These are phyloP conservation scores for Neopipo cinnamomea DNA, from an alignment of 2,113 vertebrate species.

Conservation along the genomic window DNA sequence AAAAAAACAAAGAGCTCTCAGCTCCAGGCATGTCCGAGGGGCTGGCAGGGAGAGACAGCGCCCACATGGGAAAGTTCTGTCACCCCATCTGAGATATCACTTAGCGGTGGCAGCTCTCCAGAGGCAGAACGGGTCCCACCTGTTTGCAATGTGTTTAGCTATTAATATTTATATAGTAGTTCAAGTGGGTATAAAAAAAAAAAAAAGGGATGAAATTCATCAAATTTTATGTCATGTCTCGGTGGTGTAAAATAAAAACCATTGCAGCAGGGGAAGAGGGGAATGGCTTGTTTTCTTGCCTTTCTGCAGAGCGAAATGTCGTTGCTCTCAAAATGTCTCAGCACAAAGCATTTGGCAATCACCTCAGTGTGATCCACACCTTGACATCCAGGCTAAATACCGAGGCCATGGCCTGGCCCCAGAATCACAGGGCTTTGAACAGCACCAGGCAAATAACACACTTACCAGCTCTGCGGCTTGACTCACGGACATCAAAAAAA, in stretches of 20 bases:
- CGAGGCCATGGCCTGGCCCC: not conserved
- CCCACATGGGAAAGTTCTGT: slow-evolving; percentile 81
- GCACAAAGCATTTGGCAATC: slow-evolving; percentile 16
- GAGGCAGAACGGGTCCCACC: slow-evolving; percentile 83
- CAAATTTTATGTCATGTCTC: slow-evolving; percentile 75
- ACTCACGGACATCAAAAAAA: not conserved
- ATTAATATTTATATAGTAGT: slow-evolving; percentile 86
- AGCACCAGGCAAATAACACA: slow-evolving; percentile 6
- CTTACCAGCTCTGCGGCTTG: not conserved
- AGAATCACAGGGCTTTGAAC: not conserved
- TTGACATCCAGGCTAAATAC: slow-evolving; percentile 53
- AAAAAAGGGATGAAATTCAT: slow-evolving; percentile 71
- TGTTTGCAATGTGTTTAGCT: slow-evolving; percentile 85
- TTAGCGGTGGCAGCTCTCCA: slow-evolving; percentile 80
- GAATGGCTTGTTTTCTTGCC: slow-evolving; percentile 53
- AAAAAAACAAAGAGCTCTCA: slow-evolving; percentile 75
- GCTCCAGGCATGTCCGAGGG: slow-evolving; percentile 79
- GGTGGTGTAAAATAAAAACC: slow-evolving; percentile 72
- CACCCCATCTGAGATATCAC: slow-evolving; percentile 83
- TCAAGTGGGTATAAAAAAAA: slow-evolving; percentile 75
- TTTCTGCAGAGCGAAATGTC: slow-evolving; percentile 15
- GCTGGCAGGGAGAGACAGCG: slow-evolving; percentile 79
- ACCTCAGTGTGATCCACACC: slow-evolving; percentile 11
- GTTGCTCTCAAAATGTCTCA: slow-evolving; percentile 15
- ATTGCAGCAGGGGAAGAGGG: slow-evolving; percentile 10